A percentile compares a stretch with the other conserved stretches of the same genome.
Evolutionary conservation across 1,140 invertebrate genomes (phyloP).

Genomic region (Delia radicum): DNA sequence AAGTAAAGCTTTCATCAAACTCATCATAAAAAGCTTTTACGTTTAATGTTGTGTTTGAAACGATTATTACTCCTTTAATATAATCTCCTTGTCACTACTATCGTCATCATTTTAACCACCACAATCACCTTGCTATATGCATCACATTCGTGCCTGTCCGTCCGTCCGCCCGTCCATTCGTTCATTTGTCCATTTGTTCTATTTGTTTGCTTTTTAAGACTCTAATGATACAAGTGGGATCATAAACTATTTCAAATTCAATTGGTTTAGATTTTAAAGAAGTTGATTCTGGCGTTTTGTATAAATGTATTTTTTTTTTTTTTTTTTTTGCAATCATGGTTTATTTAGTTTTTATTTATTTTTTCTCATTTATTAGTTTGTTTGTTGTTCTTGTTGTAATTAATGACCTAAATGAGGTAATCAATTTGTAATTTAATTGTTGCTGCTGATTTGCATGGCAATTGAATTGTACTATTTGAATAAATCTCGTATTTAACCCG

Average conservation of each 20-base stretch:
- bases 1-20: too few relatives aligned
- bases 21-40: too few relatives aligned
- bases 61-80: too few relatives aligned
- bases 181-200: background rate
- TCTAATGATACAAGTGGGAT: background rate
- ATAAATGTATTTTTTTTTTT: background rate
- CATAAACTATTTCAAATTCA: background rate
- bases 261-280: background rate
- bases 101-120: background rate
- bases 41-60: too few relatives aligned
- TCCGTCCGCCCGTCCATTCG: background rate
- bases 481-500: too few relatives aligned
- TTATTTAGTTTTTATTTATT: background rate
- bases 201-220: background rate
- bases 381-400: conserved; percentile 6
- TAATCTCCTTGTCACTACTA: too few relatives aligned
- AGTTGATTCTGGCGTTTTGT: background rate
- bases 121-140: background rate
- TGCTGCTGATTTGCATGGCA: background rate
- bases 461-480: background rate
- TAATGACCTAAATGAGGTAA: conserved; percentile 11
- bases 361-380: background rate
- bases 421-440: conserved; percentile 23
- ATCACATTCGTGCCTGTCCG: background rate
- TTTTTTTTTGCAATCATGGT: background rate